A percentile compares a stretch with the other conserved stretches of the same genome.
These are phyloP conservation scores for Myotis vivesi DNA, from an alignment of 2,797 vertebrate species.

Conservation along the genomic window DNA sequence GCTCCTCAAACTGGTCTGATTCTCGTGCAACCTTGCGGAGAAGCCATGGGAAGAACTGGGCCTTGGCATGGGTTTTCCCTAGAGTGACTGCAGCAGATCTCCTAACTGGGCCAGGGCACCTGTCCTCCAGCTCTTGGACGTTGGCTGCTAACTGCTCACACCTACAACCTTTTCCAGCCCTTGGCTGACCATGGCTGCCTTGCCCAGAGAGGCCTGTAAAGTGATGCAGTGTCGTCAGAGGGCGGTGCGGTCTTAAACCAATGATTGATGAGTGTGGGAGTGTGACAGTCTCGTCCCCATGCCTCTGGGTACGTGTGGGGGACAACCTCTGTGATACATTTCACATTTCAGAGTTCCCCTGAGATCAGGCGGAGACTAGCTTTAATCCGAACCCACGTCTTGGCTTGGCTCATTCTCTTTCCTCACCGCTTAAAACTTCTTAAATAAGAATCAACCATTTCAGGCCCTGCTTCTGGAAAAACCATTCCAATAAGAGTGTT, in stretches of 20 bases:
- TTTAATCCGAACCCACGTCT: neutral
- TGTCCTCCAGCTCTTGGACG: neutral
- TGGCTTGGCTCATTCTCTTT: neutral
- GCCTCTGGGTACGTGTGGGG: neutral
- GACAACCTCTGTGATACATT: neutral
- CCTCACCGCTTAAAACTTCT: neutral
- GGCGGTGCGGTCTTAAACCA: neutral
- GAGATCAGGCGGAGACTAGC: neutral
- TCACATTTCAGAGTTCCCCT: neutral
- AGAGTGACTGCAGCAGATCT: neutral
- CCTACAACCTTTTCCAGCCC: neutral
- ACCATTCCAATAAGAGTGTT: neutral
- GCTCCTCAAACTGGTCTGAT: neutral
- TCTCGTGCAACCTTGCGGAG: neutral
- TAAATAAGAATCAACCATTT: neutral
- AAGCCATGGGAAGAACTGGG: neutral
- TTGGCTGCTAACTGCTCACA: neutral
- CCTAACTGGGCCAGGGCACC: neutral
- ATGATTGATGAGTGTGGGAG: neutral
- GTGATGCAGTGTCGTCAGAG: neutral
- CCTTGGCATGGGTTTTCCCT: rapidly evolving
- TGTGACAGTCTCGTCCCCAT: neutral
- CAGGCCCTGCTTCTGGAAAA: neutral
- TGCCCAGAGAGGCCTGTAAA: neutral
- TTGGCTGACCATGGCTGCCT: neutral